Conservation (phyloP, 2,888 invertebrate species). For the Trypoxylon attenuatum region DNA sequence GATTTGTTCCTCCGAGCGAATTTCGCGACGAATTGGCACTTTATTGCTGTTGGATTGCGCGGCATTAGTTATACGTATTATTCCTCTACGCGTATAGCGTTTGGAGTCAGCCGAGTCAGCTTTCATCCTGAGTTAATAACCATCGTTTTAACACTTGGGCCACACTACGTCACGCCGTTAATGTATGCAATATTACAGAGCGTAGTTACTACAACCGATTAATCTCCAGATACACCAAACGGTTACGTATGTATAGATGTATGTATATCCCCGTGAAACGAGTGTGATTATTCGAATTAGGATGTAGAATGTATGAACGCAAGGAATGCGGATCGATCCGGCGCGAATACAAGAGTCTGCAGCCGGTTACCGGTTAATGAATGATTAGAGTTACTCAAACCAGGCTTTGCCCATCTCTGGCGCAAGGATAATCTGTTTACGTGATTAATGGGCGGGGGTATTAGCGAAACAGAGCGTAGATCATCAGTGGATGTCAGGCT, state of each 20-base stretch:
- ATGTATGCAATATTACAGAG: neutral
- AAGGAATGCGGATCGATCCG: neutral
- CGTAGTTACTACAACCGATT: slow-evolving; percentile 11
- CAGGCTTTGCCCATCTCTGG: slow-evolving; percentile 15
- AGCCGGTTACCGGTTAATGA: slow-evolving; percentile 7
- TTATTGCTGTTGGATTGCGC: too few species aligned
- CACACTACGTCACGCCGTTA: too few species aligned
- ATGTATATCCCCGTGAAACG: neutral
- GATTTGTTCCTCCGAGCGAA: too few species aligned
- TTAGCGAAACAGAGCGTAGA: slow-evolving; percentile 10
- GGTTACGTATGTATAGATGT: neutral
- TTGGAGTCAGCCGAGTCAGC: too few species aligned
- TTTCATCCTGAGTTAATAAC: neutral
- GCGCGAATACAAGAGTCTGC: neutral
- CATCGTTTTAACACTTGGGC: neutral
- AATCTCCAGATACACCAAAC: neutral
- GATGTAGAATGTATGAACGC: neutral
- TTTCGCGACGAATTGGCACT: too few species aligned
- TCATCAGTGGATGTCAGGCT: slow-evolving; percentile 32
- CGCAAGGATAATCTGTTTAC: neutral
- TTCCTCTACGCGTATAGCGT: too few species aligned
- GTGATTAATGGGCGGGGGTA: slow-evolving; percentile 8
- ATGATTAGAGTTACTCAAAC: neutral
- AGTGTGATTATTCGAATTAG: neutral
- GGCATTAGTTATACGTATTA: too few species aligned